Conservation (phyloP, 2,797 vertebrate genomes). For the Sebastes aleutianus region DNA sequence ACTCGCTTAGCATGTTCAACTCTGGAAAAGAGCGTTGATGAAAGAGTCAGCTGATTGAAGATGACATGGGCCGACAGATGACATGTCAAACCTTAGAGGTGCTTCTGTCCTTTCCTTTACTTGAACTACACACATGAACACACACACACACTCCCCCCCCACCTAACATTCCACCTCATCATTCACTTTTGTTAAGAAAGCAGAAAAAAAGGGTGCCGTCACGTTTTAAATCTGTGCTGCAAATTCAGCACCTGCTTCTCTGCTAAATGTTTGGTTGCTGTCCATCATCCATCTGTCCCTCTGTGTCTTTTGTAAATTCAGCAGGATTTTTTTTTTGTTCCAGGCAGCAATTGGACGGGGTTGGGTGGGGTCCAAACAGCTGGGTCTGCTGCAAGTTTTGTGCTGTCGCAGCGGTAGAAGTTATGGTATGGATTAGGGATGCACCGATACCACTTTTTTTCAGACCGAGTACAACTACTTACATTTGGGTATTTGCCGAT, state of each 20-base stretch:
- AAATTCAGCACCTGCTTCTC: slow-evolving; percentile 11
- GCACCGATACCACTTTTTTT: too few species aligned
- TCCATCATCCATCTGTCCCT: slow-evolving; percentile 8
- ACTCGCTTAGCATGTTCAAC: background rate
- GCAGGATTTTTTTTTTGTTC: slow-evolving; percentile 13
- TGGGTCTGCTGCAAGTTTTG: slow-evolving; percentile 18
- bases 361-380: background rate
- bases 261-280: background rate
- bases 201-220: background rate
- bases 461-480: too few species aligned
- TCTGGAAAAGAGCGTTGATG: background rate
- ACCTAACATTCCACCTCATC: background rate
- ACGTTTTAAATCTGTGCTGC: background rate
- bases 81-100: background rate
- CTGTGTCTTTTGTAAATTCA: slow-evolving; percentile 37
- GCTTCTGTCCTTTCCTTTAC: background rate
- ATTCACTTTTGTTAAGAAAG: slow-evolving; percentile 8
- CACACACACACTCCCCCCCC: background rate
- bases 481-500: too few species aligned
- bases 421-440: background rate
- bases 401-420: slow-evolving; percentile 16
- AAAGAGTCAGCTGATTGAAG: slow-evolving; percentile 15
- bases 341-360: background rate
- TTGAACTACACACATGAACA: background rate
- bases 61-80: background rate